These are phyloP conservation scores for Bugulina stolonifera DNA, from an alignment of 2,888 invertebrate species.

Conservation along the genomic window DNA sequence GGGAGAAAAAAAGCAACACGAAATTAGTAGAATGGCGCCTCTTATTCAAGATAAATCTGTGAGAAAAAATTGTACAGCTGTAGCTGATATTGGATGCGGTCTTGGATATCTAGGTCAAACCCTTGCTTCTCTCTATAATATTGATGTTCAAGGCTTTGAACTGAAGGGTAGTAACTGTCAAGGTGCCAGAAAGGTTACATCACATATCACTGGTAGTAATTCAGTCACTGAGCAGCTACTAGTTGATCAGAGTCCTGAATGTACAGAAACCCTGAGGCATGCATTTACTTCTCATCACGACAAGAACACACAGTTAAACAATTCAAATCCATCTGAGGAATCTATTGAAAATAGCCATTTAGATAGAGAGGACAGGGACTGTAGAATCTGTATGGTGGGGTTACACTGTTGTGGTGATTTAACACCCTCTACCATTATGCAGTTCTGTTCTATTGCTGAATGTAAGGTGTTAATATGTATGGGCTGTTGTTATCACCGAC, in stretches of 20 bases:
- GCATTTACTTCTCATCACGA: not conserved
- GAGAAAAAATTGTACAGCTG: slow-evolving; percentile 32
- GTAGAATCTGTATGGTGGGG: slow-evolving; percentile 41
- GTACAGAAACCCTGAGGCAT: not conserved
- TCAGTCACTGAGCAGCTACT: not conserved
- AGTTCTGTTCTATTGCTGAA: slow-evolving; percentile 33
- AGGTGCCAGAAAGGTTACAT: not conserved
- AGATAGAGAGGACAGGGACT: not conserved
- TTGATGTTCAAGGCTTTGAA: slow-evolving; percentile 11
- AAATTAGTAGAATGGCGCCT: slow-evolving; percentile 42
- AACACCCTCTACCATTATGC: slow-evolving; percentile 41
- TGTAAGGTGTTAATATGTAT: slow-evolving; percentile 40
- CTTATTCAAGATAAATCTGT: slow-evolving; percentile 36
- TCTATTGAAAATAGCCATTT: not conserved
- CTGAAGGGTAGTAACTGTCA: slow-evolving; percentile 3
- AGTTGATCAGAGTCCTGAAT: not conserved
- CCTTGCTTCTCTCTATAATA: not conserved
- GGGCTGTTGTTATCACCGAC: slow-evolving; percentile 47
- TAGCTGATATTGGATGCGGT: slow-evolving; percentile 47
- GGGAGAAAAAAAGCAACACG: slow-evolving; percentile 47
- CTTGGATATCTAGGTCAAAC: not conserved
- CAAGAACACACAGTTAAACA: not conserved
- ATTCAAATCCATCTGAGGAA: not conserved
- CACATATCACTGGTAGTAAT: not conserved
- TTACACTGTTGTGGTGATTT: slow-evolving; percentile 51